phyloP scores from a whole-genome alignment of 2,113 vertebrate species.

The Miniopterus natalensis region DNA sequence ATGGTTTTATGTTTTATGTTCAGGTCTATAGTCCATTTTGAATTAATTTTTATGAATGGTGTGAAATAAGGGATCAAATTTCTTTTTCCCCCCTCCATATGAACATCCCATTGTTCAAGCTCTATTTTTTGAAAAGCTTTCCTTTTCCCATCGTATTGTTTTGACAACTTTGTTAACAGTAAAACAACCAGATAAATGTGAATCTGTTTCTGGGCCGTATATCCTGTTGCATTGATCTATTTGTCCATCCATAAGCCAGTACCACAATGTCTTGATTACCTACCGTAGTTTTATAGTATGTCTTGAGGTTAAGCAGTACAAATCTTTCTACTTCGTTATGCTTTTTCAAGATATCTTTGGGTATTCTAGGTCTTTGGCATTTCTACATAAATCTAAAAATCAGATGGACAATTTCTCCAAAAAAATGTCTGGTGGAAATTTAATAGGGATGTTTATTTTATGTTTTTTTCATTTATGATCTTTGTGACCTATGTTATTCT shows the following conservation, averaged over 20 bases:
- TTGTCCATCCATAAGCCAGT: background rate
- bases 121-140: conserved; percentile 32
- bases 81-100: background rate
- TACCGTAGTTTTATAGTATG: background rate
- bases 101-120: background rate
- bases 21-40: background rate
- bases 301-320: background rate
- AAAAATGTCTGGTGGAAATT: background rate
- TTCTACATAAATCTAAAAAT: background rate
- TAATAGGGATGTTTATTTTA: background rate
- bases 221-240: background rate
- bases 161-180: background rate
- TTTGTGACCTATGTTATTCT: background rate
- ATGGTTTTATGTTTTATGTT: conserved; percentile 28
- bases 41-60: conserved; percentile 53
- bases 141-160: background rate
- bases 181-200: background rate
- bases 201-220: background rate
- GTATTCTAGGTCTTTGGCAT: background rate
- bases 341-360: background rate
- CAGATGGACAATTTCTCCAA: background rate
- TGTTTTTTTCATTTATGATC: conserved; percentile 8
- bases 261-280: background rate
- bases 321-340: background rate
- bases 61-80: background rate